A percentile compares a stretch with the other conserved stretches of the same genome.
phyloP scores from a whole-genome alignment of 1,140 invertebrate genomes.

The Panulirus ornatus region DNA sequence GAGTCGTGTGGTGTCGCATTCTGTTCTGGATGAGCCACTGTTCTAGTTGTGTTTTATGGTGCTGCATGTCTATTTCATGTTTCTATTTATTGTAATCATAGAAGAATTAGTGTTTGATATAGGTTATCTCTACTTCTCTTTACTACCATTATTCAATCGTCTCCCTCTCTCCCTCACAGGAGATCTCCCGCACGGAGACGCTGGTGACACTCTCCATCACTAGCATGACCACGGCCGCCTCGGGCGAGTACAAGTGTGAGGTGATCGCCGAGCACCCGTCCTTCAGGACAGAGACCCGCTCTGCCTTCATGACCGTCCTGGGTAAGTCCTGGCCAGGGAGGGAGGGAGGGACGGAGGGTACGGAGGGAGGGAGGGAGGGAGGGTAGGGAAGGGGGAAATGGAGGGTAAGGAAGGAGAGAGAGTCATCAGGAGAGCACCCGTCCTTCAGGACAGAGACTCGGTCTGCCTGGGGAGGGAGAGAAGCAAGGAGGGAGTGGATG shows the following conservation, averaged over 20 bases:
- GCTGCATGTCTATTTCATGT: too few relatives aligned
- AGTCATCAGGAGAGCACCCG: neutral
- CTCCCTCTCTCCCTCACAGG: neutral
- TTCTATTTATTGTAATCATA: too few relatives aligned
- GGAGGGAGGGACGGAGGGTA: neutral
- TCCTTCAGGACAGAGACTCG: too few relatives aligned
- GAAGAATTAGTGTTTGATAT: too few relatives aligned
- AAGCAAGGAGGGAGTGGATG: neutral
- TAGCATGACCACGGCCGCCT: conserved; percentile 14
- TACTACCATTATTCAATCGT: too few relatives aligned
- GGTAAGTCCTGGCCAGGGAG: too few relatives aligned
- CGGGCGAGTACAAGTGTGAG: conserved; percentile 66
- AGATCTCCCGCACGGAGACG: conserved; percentile 13
- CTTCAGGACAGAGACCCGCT: conserved; percentile 53
- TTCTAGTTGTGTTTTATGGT: too few relatives aligned
- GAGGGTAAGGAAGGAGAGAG: neutral
- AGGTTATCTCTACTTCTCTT: too few relatives aligned
- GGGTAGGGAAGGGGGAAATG: too few relatives aligned
- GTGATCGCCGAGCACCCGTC: conserved; percentile 67
- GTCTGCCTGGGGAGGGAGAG: too few relatives aligned
- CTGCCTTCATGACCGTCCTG: conserved; percentile 45
- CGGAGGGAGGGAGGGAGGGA: neutral
- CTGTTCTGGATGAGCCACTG: too few relatives aligned
- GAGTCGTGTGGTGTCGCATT: too few relatives aligned
- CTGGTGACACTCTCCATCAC: conserved; percentile 32